Evolutionary conservation across 2,797 vertebrate genomes (phyloP), one percentile per base, ranked within the genome.

Genomic region (Galaxias olidus): DNA sequence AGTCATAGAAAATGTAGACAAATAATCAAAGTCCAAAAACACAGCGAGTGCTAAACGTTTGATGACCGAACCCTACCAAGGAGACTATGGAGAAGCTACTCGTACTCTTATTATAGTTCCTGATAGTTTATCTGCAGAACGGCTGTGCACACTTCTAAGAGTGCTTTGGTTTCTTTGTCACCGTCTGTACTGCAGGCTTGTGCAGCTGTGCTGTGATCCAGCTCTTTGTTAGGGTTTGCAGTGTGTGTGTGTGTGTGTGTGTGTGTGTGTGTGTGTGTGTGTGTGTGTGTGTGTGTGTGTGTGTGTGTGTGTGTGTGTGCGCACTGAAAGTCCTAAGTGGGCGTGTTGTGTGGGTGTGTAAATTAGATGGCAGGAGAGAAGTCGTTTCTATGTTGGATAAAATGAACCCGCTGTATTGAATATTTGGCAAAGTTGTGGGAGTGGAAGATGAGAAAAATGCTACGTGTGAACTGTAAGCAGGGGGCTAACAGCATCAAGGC

Each of bases 141-240:
- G 30, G 30, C 30, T 30, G 6, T 30, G 6, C 30, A 30, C 30
- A 30, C 30, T 30, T 30, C 2, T 6, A 30, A 30, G 30, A 30
- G 30, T 2, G 30, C 30, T 30, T 30, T 2, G 30, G 30, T 30
- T 30, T 6, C 30, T 30, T 30, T 6, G 30, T 30, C 6, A 6
- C 30, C 6, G 8, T 50, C n/a, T 45, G 43, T 56, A 63, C 71
- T 53, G 51, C 66, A 68, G 40, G 43, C 59, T 11, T 72, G 49
- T 56, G 52, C 78, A 85, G 82, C 78, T 83, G 79, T 64, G 82
- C 77, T 83, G 78, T 63, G 61, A 55, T 80, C 75, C 52, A 15
- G 55, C 62, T 45, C 20, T 10, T 75, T 71, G 72, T 79, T 61
- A 48, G 52, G 45, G 45, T 64, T 42, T 15, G 50, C 17, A 57